Conservation (phyloP, 2,888 invertebrate genomes). For the Dolichomitus sp. region DNA sequence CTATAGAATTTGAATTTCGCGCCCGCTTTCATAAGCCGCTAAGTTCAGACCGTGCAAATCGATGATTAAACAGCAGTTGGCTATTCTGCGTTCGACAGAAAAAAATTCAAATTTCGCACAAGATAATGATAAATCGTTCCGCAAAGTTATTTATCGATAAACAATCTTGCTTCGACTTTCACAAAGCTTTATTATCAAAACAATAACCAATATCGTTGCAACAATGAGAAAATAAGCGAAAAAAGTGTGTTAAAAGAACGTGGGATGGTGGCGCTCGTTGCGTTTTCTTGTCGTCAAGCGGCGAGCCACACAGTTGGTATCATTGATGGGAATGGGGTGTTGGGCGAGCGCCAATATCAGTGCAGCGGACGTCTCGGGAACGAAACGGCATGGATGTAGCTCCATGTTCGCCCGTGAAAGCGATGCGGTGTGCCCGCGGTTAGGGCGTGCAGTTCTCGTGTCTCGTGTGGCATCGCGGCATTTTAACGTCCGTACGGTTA, state of each 20-base stretch:
- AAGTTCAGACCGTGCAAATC: background rate
- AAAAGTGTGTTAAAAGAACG: background rate
- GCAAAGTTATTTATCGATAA: background rate
- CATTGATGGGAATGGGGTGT: constrained; percentile 47
- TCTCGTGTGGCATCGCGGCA: constrained; percentile 75
- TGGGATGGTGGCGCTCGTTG: constrained; percentile 45
- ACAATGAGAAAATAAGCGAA: background rate
- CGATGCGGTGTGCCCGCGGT: constrained; percentile 85
- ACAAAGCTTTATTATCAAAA: background rate
- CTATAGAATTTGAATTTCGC: constrained; percentile 44
- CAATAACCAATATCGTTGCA: background rate
- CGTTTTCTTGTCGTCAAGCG: constrained; percentile 73
- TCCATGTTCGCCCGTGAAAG: constrained; percentile 84
- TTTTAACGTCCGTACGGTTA: constrained; percentile 59
- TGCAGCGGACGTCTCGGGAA: constrained; percentile 75
- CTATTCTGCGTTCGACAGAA: constrained; percentile 46
- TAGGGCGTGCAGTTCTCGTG: constrained; percentile 84
- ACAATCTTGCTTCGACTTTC: background rate
- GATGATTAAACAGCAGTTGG: constrained; percentile 46
- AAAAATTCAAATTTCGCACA: constrained; percentile 56
- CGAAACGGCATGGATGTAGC: constrained; percentile 81
- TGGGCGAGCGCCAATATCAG: constrained; percentile 66
- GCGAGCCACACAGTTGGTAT: constrained; percentile 64
- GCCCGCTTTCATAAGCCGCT: constrained; percentile 5
- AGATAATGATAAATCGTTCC: background rate